Evolutionary conservation across 1,140 invertebrate genomes (phyloP).

Genomic region (Aleiodes sp.): DNA sequence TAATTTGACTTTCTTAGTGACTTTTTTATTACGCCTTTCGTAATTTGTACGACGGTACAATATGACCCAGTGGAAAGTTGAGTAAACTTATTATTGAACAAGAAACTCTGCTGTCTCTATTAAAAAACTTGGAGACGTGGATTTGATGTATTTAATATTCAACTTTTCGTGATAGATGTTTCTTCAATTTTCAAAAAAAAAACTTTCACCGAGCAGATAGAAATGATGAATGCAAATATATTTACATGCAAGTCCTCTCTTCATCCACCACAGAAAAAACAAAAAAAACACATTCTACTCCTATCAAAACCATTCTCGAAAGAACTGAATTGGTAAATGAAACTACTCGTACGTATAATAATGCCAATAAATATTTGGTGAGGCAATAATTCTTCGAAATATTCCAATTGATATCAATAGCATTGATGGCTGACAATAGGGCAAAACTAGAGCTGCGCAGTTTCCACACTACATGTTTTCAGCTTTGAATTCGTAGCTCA

Average conservation of each 20-base stretch:
- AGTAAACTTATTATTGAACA: not conserved
- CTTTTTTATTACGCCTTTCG: not conserved
- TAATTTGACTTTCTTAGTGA: not conserved
- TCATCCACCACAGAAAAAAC: too few species aligned
- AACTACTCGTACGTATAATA: not conserved
- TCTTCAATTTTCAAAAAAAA: too few species aligned
- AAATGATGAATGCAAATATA: slow-evolving; percentile 12
- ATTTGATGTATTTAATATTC: slow-evolving; percentile 14
- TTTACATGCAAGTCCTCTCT: slow-evolving; percentile 3
- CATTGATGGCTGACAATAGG: not conserved
- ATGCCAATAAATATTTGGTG: not conserved
- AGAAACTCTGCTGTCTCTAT: not conserved
- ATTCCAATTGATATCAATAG: slow-evolving; percentile 2
- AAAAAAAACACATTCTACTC: too few species aligned
- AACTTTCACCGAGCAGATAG: not conserved
- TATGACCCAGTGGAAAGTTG: slow-evolving; percentile 13
- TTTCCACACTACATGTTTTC: not conserved
- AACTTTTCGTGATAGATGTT: slow-evolving; percentile 5
- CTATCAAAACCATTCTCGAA: too few species aligned
- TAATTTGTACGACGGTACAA: not conserved
- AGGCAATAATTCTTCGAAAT: not conserved
- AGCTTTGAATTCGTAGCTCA: not conserved
- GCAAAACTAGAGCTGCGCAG: not conserved
- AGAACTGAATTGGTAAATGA: too few species aligned
- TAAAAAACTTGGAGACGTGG: slow-evolving; percentile 1